Conservation (phyloP, 2,797 vertebrate genomes). For the Macropodus opercularis region DNA sequence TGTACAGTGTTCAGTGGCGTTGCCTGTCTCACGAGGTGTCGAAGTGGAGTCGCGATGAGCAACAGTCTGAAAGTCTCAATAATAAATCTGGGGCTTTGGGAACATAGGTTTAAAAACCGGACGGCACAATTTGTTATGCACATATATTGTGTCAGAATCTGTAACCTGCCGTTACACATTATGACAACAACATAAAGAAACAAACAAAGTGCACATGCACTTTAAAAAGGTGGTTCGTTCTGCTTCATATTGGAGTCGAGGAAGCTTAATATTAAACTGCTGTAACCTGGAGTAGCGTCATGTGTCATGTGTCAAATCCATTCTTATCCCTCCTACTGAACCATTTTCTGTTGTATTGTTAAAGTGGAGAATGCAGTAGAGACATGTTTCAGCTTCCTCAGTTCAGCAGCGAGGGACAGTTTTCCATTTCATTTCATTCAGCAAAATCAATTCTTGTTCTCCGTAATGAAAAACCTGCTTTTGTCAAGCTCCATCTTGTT, state of each 20-base stretch:
- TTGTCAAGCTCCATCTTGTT: neutral
- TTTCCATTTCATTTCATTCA: neutral
- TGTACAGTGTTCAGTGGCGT: neutral
- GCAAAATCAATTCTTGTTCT: neutral
- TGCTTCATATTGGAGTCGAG: neutral
- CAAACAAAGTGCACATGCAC: no score
- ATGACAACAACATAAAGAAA: no score
- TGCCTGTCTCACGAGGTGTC: conserved; percentile 1
- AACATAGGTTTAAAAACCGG: neutral
- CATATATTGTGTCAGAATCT: no score
- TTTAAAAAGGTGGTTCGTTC: no score
- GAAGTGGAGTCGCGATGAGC: neutral
- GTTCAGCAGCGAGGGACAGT: neutral
- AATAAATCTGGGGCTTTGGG: conserved; percentile 11
- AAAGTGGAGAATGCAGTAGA: neutral
- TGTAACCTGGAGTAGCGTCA: neutral
- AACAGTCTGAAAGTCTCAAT: no score
- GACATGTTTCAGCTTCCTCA: neutral
- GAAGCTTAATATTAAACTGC: neutral
- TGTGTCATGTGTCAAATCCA: neutral
- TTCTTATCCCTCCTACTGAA: neutral
- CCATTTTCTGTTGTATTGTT: neutral
- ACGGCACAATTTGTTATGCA: neutral
- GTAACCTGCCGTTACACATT: no score
- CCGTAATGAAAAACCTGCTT: neutral